Conservation (phyloP, 2,888 invertebrate genomes). For the Nezara viridula region DNA sequence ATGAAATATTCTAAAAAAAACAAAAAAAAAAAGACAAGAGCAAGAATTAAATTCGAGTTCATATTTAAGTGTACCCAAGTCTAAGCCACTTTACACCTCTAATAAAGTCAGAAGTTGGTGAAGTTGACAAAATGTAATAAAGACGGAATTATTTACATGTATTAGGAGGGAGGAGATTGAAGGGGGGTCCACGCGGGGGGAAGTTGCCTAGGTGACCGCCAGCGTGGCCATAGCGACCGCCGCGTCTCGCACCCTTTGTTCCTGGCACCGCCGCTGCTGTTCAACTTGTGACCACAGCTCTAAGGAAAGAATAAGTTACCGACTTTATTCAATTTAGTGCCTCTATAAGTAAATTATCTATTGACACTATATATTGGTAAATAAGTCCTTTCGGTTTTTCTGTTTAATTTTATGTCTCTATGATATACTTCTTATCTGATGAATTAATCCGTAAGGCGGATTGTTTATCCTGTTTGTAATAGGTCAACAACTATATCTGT, state of each 20-base stretch:
- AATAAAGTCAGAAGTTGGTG: not conserved
- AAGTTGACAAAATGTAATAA: not conserved
- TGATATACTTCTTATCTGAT: too few species aligned
- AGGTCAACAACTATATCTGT: too few species aligned
- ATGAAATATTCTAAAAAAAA: not conserved
- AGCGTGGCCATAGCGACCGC: not conserved
- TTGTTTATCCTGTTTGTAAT: too few species aligned
- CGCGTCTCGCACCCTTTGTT: not conserved
- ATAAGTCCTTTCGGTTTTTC: too few species aligned
- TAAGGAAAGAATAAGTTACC: not conserved
- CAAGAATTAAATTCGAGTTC: not conserved
- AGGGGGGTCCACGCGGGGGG: not conserved
- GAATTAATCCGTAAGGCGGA: too few species aligned
- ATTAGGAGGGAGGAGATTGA: not conserved
- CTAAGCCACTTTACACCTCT: not conserved
- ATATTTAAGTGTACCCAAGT: not conserved
- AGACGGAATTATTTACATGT: not conserved
- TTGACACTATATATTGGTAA: too few species aligned
- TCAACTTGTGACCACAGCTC: not conserved
- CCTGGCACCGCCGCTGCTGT: not conserved
- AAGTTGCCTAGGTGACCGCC: slow-evolving; percentile 8
- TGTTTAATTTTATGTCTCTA: too few species aligned
- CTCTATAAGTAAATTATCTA: too few species aligned
- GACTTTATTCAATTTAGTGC: too few species aligned
- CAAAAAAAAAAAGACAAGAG: too few species aligned